Conservation (phyloP, 2,888 invertebrate genomes). For the Thymelicus acteon region DNA sequence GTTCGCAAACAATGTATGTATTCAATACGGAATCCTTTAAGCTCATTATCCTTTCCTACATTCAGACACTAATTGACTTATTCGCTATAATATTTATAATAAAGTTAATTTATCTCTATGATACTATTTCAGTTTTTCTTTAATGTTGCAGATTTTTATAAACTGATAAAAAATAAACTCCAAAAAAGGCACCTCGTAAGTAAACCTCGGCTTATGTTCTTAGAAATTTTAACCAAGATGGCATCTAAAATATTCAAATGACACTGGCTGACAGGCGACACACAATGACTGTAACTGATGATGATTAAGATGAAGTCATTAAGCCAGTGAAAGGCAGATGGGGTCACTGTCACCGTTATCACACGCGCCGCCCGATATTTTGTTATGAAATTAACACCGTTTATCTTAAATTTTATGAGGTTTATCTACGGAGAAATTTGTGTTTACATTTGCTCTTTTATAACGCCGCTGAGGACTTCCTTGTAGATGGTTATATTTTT, state of each 20-base stretch:
- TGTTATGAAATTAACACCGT: slow-evolving; percentile 69
- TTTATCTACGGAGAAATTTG: slow-evolving; percentile 68
- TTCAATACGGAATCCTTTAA: neutral
- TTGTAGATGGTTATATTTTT: too few species aligned
- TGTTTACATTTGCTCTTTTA: slow-evolving; percentile 63
- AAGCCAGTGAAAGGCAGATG: slow-evolving; percentile 38
- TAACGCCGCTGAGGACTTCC: slow-evolving; percentile 45
- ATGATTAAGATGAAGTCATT: slow-evolving; percentile 40
- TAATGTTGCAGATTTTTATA: too few species aligned
- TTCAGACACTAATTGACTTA: too few species aligned
- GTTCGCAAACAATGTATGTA: neutral
- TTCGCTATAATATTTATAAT: too few species aligned
- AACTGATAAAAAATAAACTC: neutral
- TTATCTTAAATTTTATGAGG: slow-evolving; percentile 67
- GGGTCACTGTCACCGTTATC: slow-evolving; percentile 56
- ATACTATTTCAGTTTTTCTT: too few species aligned
- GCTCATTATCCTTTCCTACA: too few species aligned
- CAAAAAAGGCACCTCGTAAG: neutral
- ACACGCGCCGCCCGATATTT: slow-evolving; percentile 62
- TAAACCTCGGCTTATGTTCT: slow-evolving; percentile 1
- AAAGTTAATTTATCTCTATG: too few species aligned
- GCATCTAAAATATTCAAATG: slow-evolving; percentile 25
- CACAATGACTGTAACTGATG: slow-evolving; percentile 39
- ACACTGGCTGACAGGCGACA: slow-evolving; percentile 19
- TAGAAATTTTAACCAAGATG: slow-evolving; percentile 7